A percentile compares a stretch with the other conserved stretches of the same genome.
phyloP scores from a whole-genome alignment of 2,113 vertebrate genomes.

The Scalopus aquaticus region DNA sequence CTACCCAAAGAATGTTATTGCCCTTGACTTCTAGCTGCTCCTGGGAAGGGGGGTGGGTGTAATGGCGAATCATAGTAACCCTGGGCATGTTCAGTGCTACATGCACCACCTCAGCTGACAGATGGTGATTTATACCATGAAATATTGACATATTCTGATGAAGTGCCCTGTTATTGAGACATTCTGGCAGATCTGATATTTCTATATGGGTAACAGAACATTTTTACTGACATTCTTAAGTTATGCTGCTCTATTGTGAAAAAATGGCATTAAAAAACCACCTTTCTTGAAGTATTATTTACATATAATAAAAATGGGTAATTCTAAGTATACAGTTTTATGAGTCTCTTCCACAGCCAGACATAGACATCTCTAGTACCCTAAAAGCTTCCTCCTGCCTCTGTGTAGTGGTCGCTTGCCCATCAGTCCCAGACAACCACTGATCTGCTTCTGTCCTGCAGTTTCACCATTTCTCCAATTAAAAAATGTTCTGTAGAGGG shows the following conservation, averaged over 20 bases:
- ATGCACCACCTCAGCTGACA: conserved; percentile 69
- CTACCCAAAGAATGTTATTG: not conserved
- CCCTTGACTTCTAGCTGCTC: conserved; percentile 3
- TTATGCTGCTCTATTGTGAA: not conserved
- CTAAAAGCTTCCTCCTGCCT: not conserved
- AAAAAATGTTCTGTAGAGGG: not conserved
- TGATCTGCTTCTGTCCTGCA: not conserved
- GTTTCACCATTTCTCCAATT: not conserved
- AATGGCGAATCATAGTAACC: not conserved
- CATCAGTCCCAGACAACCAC: not conserved
- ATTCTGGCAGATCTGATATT: conserved; percentile 71
- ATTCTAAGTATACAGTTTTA: not conserved
- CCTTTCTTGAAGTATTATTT: conserved; percentile 17
- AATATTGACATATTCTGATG: conserved; percentile 77
- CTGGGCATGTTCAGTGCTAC: conserved; percentile 20
- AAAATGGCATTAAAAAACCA: not conserved
- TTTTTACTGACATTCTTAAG: conserved; percentile 76
- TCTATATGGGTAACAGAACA: conserved; percentile 72
- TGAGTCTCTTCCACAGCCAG: not conserved
- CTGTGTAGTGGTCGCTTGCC: not conserved
- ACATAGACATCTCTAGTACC: not conserved
- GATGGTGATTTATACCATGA: conserved; percentile 77
- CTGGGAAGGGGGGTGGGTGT: not conserved
- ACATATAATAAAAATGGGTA: not conserved
- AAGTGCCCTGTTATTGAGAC: conserved; percentile 77